Evolutionary conservation across 2,113 vertebrate species (phyloP), one percentile per base, ranked within the genome.

Genomic region (Corydoras sp.): DNA sequence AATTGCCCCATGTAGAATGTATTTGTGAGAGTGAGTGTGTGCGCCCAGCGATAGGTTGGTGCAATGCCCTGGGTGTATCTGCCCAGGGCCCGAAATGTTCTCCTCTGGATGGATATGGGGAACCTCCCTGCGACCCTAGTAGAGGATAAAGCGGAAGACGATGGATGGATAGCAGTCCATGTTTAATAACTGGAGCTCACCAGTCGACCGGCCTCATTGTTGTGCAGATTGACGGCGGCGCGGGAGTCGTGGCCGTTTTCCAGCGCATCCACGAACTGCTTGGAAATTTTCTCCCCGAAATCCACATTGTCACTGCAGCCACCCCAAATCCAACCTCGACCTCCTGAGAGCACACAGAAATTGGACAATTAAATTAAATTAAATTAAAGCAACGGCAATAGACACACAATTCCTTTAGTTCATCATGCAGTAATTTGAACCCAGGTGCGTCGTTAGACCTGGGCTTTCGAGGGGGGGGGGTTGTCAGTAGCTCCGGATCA

Each of bases 241-340:
- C 95, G 92, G 9, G 93, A 90, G 9, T 97, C 95, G 0, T 94
- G 95, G 0, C 93, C 95, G 5, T 91, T 92, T 85, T 98, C 97
- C 80, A 98, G 76, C 62, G 93, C 91, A 73, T 99, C 96, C 76
- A 99, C 95, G 76, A 98, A 98, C 77, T 91, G 90, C 82, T 95
- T 96, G 76, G 93, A 95, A 74, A 99, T 93, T 72, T 88, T 92
- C 80, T 98, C 94, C 59, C 95, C 96, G 82, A 98, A 99, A 65
- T 93, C 92, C 66, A 91, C 91, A 3, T 99, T 98, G 82, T 99
- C 95, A 3, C 96, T 97, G 86, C 97, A 99, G 58, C 95, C 97
- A 82, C 95, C 96, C 97, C 97, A 99, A 72, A 99, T 91, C 97
- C 97, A 99, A 9, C 95, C 94, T 72, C 85, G 90, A 60, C 97